phyloP scores from a whole-genome alignment of 2,113 vertebrate species.

The Anolis carolinensis region DNA sequence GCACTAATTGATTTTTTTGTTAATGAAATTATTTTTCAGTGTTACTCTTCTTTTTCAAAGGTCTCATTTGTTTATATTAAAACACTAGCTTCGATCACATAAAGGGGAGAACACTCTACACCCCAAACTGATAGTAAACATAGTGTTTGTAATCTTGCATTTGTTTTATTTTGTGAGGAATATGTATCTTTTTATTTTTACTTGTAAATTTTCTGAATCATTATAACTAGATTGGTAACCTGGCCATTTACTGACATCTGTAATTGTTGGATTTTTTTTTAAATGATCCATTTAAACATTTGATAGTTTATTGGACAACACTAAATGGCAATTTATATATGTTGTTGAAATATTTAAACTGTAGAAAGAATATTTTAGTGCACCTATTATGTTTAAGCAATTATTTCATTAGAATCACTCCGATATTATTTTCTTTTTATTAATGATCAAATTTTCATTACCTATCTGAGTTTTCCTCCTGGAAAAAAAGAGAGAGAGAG shows the following conservation, averaged over 20 bases:
- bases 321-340: conserved; percentile 80
- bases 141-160: conserved; percentile 77
- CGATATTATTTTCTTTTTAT: conserved; percentile 78
- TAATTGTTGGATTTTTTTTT: conserved; percentile 67
- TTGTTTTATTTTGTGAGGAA: conserved; percentile 78
- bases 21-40: conserved; percentile 72
- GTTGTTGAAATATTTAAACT: conserved; percentile 79
- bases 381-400: conserved; percentile 73
- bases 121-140: conserved; percentile 72
- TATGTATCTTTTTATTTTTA: conserved; percentile 77
- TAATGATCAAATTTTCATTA: conserved; percentile 72
- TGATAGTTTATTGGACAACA: conserved; percentile 76
- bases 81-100: conserved; percentile 75
- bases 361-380: conserved; percentile 75
- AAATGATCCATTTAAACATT: conserved; percentile 78
- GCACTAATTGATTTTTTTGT: conserved; percentile 77
- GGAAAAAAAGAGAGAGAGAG: conserved; percentile 69
- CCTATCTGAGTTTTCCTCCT: conserved; percentile 75
- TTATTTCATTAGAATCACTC: conserved; percentile 75
- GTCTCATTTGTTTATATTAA: conserved; percentile 78
- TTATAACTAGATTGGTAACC: conserved; percentile 80
- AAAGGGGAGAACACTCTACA: conserved; percentile 58
- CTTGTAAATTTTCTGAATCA: conserved; percentile 80
- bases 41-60: conserved; percentile 74
- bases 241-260: conserved; percentile 81